Base-by-base conservation (phyloP, 2,888 invertebrate species). In the Diadromus collaris region DNA sequence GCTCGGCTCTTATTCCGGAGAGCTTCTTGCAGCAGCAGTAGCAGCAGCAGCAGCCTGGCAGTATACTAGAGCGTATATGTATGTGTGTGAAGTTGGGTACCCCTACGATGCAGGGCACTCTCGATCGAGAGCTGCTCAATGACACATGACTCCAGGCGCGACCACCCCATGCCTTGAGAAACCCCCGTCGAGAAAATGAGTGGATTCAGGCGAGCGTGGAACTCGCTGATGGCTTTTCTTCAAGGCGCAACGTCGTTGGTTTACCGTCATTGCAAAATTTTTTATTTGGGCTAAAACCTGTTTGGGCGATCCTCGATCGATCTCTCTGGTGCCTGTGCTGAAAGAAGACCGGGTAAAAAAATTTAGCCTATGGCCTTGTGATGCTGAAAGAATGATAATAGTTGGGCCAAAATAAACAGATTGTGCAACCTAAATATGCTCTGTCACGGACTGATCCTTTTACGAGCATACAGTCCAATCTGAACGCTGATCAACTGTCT, bases 111-210 rank as follows among this genome's bases (percentile, higher is more conserved):
- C 83, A 82, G 83, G 82, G 82, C 81, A 83, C 86, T 87, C 86
- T 80, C 86, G 86, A 89, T 88, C 69, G 69, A 86, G 86, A 86
- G 83, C 85, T 83, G 85, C 84, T 85, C 88, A 89, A 89, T 90
- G 90, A 89, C 88, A 89, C 88, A 89, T 90, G 89, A 90, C 88
- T 88, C 86, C 85, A 86, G 85, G 83, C 81, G 84, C 86, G 86
- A 87, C 87, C 64, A 76, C 64, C 79, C 72, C 79, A 79, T 79
- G 76, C 72, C 56, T 79, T 76, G 76, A 68, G 44, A 70, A 41
- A 56, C 61, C 56, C 32, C 76, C 46, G 38, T 56, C 48, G 29
- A 68, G 48, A 76, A 79, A 79, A 76, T 61, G 58, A 73, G 63
- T 41, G 54, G 32, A 61, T 70, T 74, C 69, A 51, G 38, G 73